These are phyloP conservation scores for Drusus annulatus DNA, from an alignment of 1,140 invertebrate genomes.

Conservation along the genomic window DNA sequence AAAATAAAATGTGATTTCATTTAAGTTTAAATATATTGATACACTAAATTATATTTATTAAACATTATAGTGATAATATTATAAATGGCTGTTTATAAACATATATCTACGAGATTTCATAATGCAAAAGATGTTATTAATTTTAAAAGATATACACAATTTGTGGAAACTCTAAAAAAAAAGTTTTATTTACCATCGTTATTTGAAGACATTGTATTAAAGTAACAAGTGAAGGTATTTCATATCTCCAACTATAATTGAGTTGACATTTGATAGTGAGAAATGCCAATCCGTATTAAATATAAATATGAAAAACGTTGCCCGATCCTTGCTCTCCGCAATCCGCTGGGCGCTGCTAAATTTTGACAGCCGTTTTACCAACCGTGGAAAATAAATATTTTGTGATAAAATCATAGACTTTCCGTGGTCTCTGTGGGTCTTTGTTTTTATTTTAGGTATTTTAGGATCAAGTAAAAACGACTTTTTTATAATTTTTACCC, in stretches of 20 bases:
- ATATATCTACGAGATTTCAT: too few species aligned
- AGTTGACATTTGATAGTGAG: not conserved
- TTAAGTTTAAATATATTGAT: too few species aligned
- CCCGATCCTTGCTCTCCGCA: not conserved
- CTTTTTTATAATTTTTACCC: too few species aligned
- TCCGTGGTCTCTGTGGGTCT: too few species aligned
- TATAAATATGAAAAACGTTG: not conserved
- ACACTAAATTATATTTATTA: too few species aligned
- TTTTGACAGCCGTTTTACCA: not conserved
- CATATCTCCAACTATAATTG: not conserved
- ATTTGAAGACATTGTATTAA: not conserved
- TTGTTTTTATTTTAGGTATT: too few species aligned
- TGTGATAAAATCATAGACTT: too few species aligned
- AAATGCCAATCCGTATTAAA: not conserved
- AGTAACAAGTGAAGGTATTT: conserved; percentile 1
- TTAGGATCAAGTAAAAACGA: too few species aligned
- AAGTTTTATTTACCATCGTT: conserved; percentile 16
- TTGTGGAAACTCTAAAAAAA: not conserved
- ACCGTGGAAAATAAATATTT: not conserved
- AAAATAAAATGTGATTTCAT: too few species aligned
- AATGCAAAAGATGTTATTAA: too few species aligned
- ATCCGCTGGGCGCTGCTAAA: not conserved
- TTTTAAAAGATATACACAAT: not conserved
- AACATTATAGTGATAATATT: too few species aligned
- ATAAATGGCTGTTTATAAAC: too few species aligned